A percentile compares a stretch with the other conserved stretches of the same genome.
Conservation (phyloP, 1,140 invertebrate genomes). For the Riptortus pedestris region DNA sequence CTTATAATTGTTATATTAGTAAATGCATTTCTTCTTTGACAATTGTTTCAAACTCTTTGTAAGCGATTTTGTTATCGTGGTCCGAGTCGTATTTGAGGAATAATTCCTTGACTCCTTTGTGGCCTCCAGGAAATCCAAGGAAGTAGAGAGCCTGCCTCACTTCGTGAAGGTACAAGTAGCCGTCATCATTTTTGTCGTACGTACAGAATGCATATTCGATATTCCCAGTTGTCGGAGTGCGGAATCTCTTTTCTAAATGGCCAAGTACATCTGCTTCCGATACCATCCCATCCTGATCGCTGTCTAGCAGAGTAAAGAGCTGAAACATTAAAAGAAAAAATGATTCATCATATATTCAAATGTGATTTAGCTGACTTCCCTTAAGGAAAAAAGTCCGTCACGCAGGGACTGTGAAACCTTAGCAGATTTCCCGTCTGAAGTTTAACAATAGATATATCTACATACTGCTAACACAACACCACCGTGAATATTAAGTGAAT, state of each 20-base stretch:
- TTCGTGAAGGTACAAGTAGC: slow-evolving; percentile 14
- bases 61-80: neutral
- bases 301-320: slow-evolving; percentile 14
- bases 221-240: neutral
- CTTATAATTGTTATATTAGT: too few relatives aligned
- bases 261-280: neutral
- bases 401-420: too few relatives aligned
- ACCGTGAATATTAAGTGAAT: too few relatives aligned
- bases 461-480: too few relatives aligned
- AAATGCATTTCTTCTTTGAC: neutral
- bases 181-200: slow-evolving; percentile 24
- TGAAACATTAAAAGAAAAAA: too few relatives aligned
- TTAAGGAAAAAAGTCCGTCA: too few relatives aligned
- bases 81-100: slow-evolving; percentile 1
- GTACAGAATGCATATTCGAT: slow-evolving; percentile 3
- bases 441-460: too few relatives aligned
- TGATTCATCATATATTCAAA: too few relatives aligned
- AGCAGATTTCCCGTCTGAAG: too few relatives aligned
- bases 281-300: neutral
- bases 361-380: too few relatives aligned
- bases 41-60: slow-evolving; percentile 1
- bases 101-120: neutral
- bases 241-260: neutral
- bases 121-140: neutral
- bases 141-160: neutral